Evolutionary conservation across 2,888 invertebrate species (phyloP), one percentile per base, ranked within the genome.

Genomic region (Neoitamus cyanurus): DNA sequence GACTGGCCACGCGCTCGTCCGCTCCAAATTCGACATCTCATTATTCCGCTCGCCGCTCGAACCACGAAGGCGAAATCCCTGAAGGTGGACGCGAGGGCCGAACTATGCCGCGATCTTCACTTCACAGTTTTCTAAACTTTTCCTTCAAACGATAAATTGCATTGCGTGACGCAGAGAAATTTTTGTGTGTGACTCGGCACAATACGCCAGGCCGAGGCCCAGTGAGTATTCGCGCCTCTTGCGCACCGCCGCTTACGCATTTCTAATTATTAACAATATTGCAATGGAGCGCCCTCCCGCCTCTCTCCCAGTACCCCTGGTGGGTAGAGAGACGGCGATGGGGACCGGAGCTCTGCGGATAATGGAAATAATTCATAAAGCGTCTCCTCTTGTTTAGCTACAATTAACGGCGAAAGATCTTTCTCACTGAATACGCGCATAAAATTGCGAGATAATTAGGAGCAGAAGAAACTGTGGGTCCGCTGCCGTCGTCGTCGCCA

Each of bases 401-500:
- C 77, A 78, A 84, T 84, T 84, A 84, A 84, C 84, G 68, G 68
- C 69, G 68, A 69, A 84, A 83, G 86, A 85, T 86, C 86, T 86
- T 85, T 86, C 87, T 87, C 87, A 87, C 31, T 87, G 87, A 87
- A 87, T 87, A 87, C 87, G 87, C 87, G 87, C 87, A 87, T 87
- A 87, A 87, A 85, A 87, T 87, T 87, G 87, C 84, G 84, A 87
- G 84, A 87, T 87, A 87, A 87, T 87, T 87, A 87, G 86, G 84
- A 86, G 9, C 20, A 85, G 84, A 85, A 86, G 86, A 83, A 70
- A 73, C 58, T 34, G 9, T 34, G 34, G 68, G 58, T 80, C 31
- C 58, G 58, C 20, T 48, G 48, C 58, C 48, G 48, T n/a, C 20
- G 7, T 5, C 48, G 48, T 58, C 58, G 25, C 58, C 58, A 11